Conservation (phyloP, 2,888 invertebrate species). For the Himalopsyche japonica region DNA sequence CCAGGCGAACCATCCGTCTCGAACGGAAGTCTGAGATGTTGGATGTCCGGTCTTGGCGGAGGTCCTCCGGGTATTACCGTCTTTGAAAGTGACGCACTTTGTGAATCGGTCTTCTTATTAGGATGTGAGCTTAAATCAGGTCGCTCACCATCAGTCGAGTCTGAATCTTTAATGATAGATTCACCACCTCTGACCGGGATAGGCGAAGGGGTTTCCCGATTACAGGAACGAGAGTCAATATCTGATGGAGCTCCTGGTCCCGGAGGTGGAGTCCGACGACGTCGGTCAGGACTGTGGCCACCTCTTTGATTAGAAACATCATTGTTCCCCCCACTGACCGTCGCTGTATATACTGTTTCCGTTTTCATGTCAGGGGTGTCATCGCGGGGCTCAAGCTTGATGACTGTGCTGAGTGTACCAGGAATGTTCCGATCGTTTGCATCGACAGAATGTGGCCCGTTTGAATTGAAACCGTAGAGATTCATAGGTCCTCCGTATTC, state of each 20-base stretch:
- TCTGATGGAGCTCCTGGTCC: slow-evolving; percentile 44
- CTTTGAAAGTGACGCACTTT: not conserved
- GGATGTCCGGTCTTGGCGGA: slow-evolving; percentile 51
- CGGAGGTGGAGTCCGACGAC: slow-evolving; percentile 57
- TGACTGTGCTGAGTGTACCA: slow-evolving; percentile 58
- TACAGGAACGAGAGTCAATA: slow-evolving; percentile 9
- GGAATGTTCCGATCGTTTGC: slow-evolving; percentile 52
- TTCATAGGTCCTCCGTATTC: slow-evolving; percentile 26
- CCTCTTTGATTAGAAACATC: slow-evolving; percentile 55
- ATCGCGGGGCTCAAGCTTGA: slow-evolving; percentile 59
- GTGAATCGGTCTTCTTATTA: slow-evolving; percentile 23
- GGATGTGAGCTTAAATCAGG: slow-evolving; percentile 5
- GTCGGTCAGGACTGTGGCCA: slow-evolving; percentile 49
- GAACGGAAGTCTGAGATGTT: slow-evolving; percentile 45
- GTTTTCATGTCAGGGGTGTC: slow-evolving; percentile 45
- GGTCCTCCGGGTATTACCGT: slow-evolving; percentile 49
- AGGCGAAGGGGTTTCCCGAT: slow-evolving; percentile 19
- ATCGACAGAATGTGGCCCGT: slow-evolving; percentile 43
- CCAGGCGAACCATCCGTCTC: slow-evolving; percentile 49
- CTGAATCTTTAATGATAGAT: slow-evolving; percentile 8
- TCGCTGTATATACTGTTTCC: slow-evolving; percentile 57
- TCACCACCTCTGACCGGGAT: not conserved
- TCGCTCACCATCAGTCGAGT: slow-evolving; percentile 10
- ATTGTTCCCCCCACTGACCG: slow-evolving; percentile 53
- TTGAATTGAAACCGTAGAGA: slow-evolving; percentile 20